Evolutionary conservation across 2,888 invertebrate genomes (phyloP).

Genomic region (Tetragonisca angustula): DNA sequence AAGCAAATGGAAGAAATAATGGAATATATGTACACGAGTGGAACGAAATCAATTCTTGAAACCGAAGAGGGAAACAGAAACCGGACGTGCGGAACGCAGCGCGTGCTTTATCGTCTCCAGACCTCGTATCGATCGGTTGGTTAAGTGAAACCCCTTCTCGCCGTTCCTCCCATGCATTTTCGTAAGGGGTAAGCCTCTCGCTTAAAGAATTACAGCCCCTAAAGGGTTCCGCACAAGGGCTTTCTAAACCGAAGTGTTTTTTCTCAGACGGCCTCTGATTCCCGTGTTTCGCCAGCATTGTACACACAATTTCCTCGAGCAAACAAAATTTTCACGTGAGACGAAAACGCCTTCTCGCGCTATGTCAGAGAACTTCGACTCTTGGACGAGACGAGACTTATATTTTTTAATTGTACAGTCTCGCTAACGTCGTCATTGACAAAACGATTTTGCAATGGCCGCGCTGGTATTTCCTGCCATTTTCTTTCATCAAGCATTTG

Average conservation of each 20-base stretch:
- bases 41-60: constrained; percentile 61
- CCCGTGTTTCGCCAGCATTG: constrained; percentile 35
- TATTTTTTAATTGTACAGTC: too few relatives aligned
- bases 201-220: constrained; percentile 67
- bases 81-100: constrained; percentile 61
- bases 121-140: constrained; percentile 62
- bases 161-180: constrained; percentile 54
- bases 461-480: too few relatives aligned
- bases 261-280: constrained; percentile 42
- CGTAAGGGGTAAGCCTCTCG: constrained; percentile 60
- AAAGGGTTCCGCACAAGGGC: constrained; percentile 43
- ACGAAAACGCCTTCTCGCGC: neutral
- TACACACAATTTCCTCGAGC: constrained; percentile 22
- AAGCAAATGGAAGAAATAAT: constrained; percentile 6
- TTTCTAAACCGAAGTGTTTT: constrained; percentile 47
- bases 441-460: too few relatives aligned
- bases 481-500: too few relatives aligned
- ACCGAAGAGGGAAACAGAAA: constrained; percentile 65
- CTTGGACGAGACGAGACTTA: too few relatives aligned
- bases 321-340: neutral
- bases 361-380: neutral
- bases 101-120: constrained; percentile 64
- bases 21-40: neutral
- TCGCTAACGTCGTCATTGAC: too few relatives aligned
- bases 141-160: constrained; percentile 57